Percentiles rank a stretch among this genome's conserved stretches.
These are phyloP conservation scores for Drosophila suzukii DNA, from an alignment of 1,140 invertebrate species.

Conservation along the genomic window DNA sequence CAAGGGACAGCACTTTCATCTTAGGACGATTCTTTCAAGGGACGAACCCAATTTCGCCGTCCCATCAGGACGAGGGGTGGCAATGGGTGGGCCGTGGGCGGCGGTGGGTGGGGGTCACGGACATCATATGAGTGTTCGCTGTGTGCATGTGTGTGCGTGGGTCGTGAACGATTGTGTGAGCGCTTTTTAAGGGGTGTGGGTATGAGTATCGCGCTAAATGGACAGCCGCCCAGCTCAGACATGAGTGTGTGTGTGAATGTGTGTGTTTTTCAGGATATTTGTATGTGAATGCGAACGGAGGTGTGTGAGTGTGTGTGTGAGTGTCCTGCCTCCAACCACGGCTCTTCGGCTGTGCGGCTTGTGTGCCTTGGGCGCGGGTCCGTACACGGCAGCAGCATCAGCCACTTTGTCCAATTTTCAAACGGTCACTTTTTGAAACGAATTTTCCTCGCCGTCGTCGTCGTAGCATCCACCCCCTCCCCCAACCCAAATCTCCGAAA, in stretches of 20 bases:
- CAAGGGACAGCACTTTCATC: constrained; percentile 82
- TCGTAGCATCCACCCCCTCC: not conserved
- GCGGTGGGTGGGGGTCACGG: constrained; percentile 58
- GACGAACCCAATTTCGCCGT: constrained; percentile 77
- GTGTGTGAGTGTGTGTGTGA: constrained; percentile 7
- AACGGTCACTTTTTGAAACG: constrained; percentile 80
- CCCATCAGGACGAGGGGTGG: constrained; percentile 37
- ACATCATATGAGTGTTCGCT: constrained; percentile 68
- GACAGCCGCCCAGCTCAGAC: constrained; percentile 66
- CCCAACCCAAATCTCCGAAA: not conserved
- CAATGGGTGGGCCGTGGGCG: constrained; percentile 25
- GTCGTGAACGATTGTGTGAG: constrained; percentile 61
- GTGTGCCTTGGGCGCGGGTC: constrained; percentile 74
- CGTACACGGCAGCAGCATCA: constrained; percentile 61
- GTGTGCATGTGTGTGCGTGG: constrained; percentile 42
- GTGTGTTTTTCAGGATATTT: constrained; percentile 14
- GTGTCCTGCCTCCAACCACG: constrained; percentile 41
- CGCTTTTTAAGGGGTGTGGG: constrained; percentile 55
- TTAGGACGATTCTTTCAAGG: constrained; percentile 82
- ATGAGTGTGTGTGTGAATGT: constrained; percentile 31
- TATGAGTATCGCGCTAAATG: constrained; percentile 74
- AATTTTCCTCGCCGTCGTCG: constrained; percentile 57
- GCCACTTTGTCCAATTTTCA: constrained; percentile 82
- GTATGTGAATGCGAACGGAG: not conserved
- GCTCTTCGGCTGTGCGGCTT: constrained; percentile 74